These are phyloP conservation scores for Kryptopterus vitreolus DNA, from an alignment of 2,797 vertebrate genomes.

Conservation along the genomic window DNA sequence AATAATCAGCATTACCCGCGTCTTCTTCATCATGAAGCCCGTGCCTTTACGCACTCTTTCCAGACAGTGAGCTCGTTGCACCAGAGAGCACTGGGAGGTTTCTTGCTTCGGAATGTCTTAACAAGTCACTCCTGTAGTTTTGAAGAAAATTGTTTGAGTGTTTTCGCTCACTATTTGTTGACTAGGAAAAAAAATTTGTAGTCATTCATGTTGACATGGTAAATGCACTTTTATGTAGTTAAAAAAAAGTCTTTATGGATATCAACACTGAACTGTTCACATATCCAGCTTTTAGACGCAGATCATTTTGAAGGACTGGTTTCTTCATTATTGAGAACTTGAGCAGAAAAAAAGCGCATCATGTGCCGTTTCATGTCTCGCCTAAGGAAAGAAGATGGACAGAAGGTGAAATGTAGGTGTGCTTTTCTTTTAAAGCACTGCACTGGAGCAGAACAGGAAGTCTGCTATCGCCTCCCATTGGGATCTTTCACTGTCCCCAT, in stretches of 20 bases:
- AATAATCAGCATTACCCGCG: constrained; percentile 28
- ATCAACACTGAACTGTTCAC: not conserved
- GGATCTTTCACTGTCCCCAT: constrained; percentile 53
- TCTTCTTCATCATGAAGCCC: constrained; percentile 25
- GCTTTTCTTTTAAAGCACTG: constrained; percentile 36
- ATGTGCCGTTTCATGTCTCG: constrained; percentile 50
- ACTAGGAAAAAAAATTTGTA: constrained; percentile 58
- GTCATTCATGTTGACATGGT: constrained; percentile 62
- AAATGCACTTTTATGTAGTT: constrained; percentile 70
- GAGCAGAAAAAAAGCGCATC: constrained; percentile 44
- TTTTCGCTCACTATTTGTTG: constrained; percentile 45
- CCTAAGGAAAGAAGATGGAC: constrained; percentile 42
- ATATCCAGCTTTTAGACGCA: constrained; percentile 15
- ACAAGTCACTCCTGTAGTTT: constrained; percentile 1
- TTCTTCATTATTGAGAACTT: constrained; percentile 60
- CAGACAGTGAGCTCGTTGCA: constrained; percentile 26
- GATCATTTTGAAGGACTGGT: constrained; percentile 45
- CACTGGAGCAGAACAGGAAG: constrained; percentile 44
- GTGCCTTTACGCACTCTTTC: constrained; percentile 28
- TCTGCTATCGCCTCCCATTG: constrained; percentile 60
- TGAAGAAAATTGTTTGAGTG: constrained; percentile 29
- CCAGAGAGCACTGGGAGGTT: constrained; percentile 24
- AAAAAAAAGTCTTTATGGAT: not conserved
- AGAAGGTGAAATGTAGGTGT: constrained; percentile 48
- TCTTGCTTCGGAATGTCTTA: constrained; percentile 29